A percentile compares a stretch with the other conserved stretches of the same genome.
Evolutionary conservation across 2,888 invertebrate genomes (phyloP).

Genomic region (Melanostoma mellinum): DNA sequence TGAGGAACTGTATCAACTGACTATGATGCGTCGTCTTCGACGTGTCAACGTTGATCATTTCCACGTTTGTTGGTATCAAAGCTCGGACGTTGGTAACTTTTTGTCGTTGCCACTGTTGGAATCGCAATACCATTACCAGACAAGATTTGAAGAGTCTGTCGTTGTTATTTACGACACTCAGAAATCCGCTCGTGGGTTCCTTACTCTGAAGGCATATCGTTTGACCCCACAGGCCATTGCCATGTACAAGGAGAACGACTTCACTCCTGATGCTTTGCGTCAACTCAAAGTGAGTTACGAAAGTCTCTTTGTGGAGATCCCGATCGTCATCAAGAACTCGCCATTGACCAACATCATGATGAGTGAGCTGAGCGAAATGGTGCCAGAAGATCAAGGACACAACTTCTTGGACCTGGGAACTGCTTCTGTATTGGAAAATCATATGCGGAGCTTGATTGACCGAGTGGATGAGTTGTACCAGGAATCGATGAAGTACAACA

Average conservation of each 20-base stretch:
- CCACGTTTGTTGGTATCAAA: conserved; percentile 99
- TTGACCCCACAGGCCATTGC: conserved; percentile 97
- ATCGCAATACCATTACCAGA: conserved; percentile 99
- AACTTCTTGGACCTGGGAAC: conserved; percentile 96
- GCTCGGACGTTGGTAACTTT: conserved; percentile 98
- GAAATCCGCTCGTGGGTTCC: conserved; percentile 96
- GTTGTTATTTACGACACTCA: conserved; percentile 99
- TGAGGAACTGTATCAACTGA: conserved; percentile 96
- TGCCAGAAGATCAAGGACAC: conserved; percentile 93
- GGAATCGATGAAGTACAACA: conserved; percentile 98
- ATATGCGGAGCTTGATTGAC: conserved; percentile 96
- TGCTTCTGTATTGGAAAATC: conserved; percentile 90
- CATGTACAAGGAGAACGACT: conserved; percentile 96
- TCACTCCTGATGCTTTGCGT: conserved; percentile 95
- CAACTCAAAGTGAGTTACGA: conserved; percentile 96
- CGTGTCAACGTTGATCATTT: conserved; percentile 98
- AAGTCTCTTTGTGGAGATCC: conserved; percentile 96
- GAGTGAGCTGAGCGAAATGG: conserved; percentile 95
- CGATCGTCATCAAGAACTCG: conserved; percentile 98
- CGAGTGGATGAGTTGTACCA: conserved; percentile 98
- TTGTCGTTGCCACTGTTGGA: conserved; percentile 95
- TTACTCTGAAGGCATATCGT: conserved; percentile 97
- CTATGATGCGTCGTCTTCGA: conserved; percentile 96
- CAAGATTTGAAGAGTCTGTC: conserved; percentile 98
- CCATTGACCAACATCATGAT: conserved; percentile 98